These are phyloP conservation scores for Tympanuchus pallidicinctus DNA, from an alignment of 2,113 vertebrate species.

Conservation along the genomic window DNA sequence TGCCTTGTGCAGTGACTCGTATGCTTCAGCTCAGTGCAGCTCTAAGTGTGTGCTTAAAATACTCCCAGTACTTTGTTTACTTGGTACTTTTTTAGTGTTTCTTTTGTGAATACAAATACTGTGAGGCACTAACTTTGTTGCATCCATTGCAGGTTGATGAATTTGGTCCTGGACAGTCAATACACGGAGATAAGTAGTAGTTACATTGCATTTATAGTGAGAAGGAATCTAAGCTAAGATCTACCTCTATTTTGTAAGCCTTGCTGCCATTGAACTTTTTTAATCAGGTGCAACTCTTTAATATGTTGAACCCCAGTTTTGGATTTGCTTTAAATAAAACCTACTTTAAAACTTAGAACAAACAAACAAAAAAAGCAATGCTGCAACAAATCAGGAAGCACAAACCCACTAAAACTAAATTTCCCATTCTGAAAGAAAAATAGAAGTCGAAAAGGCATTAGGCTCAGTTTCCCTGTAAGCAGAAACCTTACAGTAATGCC, in stretches of 20 bases:
- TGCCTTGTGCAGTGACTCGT: neutral
- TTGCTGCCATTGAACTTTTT: neutral
- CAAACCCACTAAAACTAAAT: conserved; percentile 39
- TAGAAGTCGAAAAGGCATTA: conserved; percentile 63
- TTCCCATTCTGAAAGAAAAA: conserved; percentile 42
- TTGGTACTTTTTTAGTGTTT: neutral
- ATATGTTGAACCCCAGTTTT: neutral
- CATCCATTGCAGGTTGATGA: neutral
- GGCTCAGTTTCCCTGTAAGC: conserved; percentile 37
- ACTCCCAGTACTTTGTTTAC: neutral
- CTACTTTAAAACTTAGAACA: neutral
- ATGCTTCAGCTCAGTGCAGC: neutral
- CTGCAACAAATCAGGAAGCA: conserved; percentile 28
- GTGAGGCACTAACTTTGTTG: neutral
- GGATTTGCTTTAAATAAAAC: conserved; percentile 48
- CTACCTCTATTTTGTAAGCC: neutral
- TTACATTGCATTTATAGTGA: no score
- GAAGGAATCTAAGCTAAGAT: neutral
- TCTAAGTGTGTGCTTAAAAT: neutral
- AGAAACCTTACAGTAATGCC: conserved; percentile 42
- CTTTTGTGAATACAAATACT: neutral
- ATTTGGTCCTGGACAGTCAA: neutral
- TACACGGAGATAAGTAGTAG: neutral
- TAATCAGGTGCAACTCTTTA: neutral
- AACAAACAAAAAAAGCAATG: fast-evolving